phyloP scores from a whole-genome alignment of 2,797 vertebrate genomes.

The Cryptoblepharus egeriae region DNA sequence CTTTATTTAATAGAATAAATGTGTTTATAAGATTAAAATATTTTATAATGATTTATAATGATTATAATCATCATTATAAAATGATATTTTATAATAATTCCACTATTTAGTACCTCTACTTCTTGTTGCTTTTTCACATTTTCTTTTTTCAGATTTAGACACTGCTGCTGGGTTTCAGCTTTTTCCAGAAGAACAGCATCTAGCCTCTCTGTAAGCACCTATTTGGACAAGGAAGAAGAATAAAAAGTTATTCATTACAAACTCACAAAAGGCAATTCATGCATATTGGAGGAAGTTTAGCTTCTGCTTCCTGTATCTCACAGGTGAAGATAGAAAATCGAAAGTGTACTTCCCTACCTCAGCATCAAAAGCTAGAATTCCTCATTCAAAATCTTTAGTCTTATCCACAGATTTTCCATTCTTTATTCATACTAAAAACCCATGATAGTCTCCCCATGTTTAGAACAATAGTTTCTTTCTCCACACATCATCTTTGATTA shows the following conservation, averaged over 20 bases:
- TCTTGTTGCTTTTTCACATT: constrained; percentile 83
- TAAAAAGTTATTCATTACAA: constrained; percentile 7
- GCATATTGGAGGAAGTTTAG: not conserved
- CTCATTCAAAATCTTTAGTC: not conserved
- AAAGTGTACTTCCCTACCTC: not conserved
- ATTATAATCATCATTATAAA: too few species aligned
- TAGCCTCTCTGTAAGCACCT: constrained; percentile 92
- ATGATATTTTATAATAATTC: not conserved
- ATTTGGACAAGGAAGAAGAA: constrained; percentile 54
- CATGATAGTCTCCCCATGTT: not conserved
- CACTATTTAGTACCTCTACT: constrained; percentile 79
- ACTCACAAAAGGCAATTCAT: not conserved
- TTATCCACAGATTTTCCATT: not conserved
- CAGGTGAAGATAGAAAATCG: not conserved
- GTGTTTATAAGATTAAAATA: too few species aligned
- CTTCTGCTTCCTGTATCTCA: not conserved
- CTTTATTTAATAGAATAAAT: too few species aligned
- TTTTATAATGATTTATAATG: not conserved
- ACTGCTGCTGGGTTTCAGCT: constrained; percentile 91
- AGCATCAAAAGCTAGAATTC: not conserved
- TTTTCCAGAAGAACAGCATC: constrained; percentile 91
- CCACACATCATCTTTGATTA: not conserved
- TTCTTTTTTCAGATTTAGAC: constrained; percentile 85
- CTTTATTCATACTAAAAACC: not conserved
- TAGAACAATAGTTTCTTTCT: not conserved